Percentiles rank a stretch among this genome's conserved stretches.
These are phyloP conservation scores for Cheilosia vulpina DNA, from an alignment of 2,888 invertebrate genomes.

Conservation along the genomic window DNA sequence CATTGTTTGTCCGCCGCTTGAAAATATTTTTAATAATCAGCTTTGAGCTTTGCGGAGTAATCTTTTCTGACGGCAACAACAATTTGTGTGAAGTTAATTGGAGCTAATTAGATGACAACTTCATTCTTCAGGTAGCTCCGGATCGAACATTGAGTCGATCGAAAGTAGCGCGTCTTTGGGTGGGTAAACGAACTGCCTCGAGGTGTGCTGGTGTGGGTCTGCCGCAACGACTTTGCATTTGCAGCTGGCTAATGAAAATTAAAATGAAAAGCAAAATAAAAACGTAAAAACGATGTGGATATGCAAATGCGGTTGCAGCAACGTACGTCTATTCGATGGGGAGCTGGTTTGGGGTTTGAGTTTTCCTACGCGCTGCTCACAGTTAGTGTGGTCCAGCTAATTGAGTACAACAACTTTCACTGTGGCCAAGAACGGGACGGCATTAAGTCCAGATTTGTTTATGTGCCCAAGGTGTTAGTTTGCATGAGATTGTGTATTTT, in stretches of 20 bases:
- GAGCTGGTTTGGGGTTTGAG: constrained; percentile 43
- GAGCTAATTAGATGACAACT: constrained; percentile 39
- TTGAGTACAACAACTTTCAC: constrained; percentile 64
- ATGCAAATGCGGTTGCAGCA: constrained; percentile 55
- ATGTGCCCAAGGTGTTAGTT: neutral
- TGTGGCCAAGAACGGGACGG: constrained; percentile 28
- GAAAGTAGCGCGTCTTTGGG: constrained; percentile 35
- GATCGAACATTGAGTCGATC: constrained; percentile 21
- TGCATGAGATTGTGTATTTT: neutral
- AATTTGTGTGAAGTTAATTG: constrained; percentile 42
- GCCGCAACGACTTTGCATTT: constrained; percentile 23
- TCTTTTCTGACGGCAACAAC: constrained; percentile 14
- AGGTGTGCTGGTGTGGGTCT: constrained; percentile 38
- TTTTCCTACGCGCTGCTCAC: constrained; percentile 45
- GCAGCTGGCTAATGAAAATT: constrained; percentile 34
- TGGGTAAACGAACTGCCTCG: constrained; percentile 61
- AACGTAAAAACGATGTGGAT: constrained; percentile 23
- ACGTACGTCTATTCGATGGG: constrained; percentile 36
- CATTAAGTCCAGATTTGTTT: constrained; percentile 1
- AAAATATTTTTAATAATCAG: constrained; percentile 31
- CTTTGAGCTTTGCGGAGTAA: constrained; percentile 26
- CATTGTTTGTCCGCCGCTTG: constrained; percentile 42
- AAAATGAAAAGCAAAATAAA: constrained; percentile 11
- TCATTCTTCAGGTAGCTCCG: neutral
- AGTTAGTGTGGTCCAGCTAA: constrained; percentile 23